Percentiles rank a stretch among this genome's conserved stretches.
Conservation (phyloP, 2,888 invertebrate species). For the Hybos culiciformis region DNA sequence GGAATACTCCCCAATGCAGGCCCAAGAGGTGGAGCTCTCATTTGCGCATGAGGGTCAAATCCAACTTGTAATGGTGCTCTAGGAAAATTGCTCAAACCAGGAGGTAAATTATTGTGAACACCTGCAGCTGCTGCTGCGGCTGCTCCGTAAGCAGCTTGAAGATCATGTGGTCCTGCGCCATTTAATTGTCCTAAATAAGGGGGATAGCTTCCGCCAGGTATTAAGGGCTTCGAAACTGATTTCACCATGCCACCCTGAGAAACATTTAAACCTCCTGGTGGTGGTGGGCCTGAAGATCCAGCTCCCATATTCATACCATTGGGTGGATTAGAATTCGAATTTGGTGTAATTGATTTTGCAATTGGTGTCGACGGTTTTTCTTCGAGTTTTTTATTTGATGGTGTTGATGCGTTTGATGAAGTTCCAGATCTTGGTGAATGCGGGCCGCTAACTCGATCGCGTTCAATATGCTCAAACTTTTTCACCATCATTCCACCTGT, state of each 20-base stretch:
- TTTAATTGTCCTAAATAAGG: constrained; percentile 42
- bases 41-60: constrained; percentile 52
- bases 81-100: constrained; percentile 49
- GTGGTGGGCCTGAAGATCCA: constrained; percentile 24
- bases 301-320: constrained; percentile 39
- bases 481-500: constrained; percentile 44
- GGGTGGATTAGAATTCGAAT: constrained; percentile 42
- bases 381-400: constrained; percentile 73
- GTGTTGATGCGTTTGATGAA: constrained; percentile 81
- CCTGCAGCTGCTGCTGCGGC: constrained; percentile 37
- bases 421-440: constrained; percentile 53
- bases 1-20: constrained; percentile 50
- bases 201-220: constrained; percentile 39
- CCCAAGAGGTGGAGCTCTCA: constrained; percentile 39
- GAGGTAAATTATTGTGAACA: constrained; percentile 50
- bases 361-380: constrained; percentile 86
- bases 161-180: constrained; percentile 46
- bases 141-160: constrained; percentile 39
- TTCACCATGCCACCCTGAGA: constrained; percentile 14
- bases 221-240: constrained; percentile 18
- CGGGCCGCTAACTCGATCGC: constrained; percentile 23
- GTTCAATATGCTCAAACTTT: constrained; percentile 20
- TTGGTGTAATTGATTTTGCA: constrained; percentile 75
- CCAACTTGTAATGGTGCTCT: constrained; percentile 50
- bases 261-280: constrained; percentile 1